These are phyloP conservation scores for Porites evermanni DNA, from an alignment of 92 coral and sea anemone species.

Conservation along the genomic window DNA sequence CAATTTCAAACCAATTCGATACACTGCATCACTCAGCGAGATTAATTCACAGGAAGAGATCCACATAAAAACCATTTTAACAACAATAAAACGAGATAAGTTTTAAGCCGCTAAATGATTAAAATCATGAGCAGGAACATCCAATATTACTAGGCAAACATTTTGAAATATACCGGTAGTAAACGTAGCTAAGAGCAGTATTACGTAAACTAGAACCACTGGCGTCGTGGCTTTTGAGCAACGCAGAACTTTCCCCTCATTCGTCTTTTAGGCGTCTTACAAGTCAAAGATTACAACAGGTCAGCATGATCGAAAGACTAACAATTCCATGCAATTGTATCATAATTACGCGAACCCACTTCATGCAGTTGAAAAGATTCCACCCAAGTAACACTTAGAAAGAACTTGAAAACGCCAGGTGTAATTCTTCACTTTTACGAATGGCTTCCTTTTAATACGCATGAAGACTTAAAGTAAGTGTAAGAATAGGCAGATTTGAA, in stretches of 20 bases:
- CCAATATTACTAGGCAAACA: slow-evolving; percentile 32
- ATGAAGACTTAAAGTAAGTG: not conserved
- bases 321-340: not conserved
- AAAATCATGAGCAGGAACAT: slow-evolving; percentile 10
- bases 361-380: not conserved
- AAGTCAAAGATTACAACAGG: not conserved
- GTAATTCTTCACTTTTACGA: not conserved
- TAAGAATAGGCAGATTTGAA: not conserved
- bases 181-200: not conserved
- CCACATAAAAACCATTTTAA: not conserved
- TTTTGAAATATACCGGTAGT: not conserved
- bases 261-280: not conserved
- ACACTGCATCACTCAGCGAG: not conserved
- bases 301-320: not conserved
- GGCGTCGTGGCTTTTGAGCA: not conserved
- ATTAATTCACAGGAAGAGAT: not conserved
- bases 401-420: not conserved
- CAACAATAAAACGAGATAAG: not conserved
- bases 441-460: not conserved
- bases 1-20: not conserved
- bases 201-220: not conserved
- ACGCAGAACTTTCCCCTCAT: too few species aligned
- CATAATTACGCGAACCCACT: not conserved
- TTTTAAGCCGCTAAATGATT: not conserved
- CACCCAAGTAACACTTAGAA: not conserved